Conservation (phyloP, 2,113 vertebrate species). For the Myrmecophaga tridactyla region DNA sequence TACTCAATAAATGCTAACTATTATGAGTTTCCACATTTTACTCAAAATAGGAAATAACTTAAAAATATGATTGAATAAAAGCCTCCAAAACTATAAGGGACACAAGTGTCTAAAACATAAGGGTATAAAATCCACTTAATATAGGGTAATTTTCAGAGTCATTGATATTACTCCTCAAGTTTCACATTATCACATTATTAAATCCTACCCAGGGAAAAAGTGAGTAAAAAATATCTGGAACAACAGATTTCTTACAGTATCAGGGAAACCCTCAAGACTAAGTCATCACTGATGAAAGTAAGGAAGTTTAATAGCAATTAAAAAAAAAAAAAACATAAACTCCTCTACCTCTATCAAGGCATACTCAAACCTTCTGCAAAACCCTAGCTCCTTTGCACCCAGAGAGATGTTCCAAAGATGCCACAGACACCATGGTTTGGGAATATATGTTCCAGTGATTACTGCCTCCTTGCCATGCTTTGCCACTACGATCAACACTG, state of each 20-base stretch:
- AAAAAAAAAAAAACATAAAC: background rate
- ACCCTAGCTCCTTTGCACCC: background rate
- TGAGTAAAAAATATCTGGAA: background rate
- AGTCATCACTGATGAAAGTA: background rate
- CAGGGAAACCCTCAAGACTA: background rate
- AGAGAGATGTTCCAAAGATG: background rate
- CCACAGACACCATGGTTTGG: too few relatives aligned
- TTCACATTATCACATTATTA: background rate
- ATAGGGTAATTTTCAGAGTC: background rate
- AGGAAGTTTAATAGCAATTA: background rate
- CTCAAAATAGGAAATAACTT: background rate
- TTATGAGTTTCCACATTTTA: background rate
- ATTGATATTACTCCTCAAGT: background rate
- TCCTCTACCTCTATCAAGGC: background rate
- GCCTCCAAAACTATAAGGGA: background rate
- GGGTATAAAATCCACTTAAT: background rate
- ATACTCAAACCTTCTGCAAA: background rate
- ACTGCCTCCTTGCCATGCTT: background rate
- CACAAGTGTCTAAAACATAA: conserved; percentile 2
- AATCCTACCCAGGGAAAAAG: background rate
- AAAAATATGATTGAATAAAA: background rate
- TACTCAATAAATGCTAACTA: background rate
- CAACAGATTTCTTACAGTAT: background rate
- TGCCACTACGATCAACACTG: background rate
- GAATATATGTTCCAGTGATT: background rate